Evolutionary conservation across 2,797 vertebrate species (phyloP), one percentile per base, ranked within the genome.

Genomic region (Mastacembelus armatus): DNA sequence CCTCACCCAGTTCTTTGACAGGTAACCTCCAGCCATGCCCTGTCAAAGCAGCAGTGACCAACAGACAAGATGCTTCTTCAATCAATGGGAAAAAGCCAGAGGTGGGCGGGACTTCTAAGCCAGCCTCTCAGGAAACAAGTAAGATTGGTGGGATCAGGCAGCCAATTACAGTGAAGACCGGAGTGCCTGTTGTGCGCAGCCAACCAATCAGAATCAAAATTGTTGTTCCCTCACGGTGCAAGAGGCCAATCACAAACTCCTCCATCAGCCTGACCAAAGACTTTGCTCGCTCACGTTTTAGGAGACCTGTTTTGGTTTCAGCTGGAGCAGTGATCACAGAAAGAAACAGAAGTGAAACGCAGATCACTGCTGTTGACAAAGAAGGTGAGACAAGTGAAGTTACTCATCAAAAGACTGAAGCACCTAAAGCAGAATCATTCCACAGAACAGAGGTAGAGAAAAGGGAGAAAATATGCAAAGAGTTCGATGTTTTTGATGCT

Each of bases 141-240:
- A 79, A 74, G 84, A 84, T 67, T 65, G 83, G 77, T 67, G 79
- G 78, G 76, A 54, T 84, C 74, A 85, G 80, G 64, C 88, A 81
- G 83, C 90, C 89, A 91, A 92, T 91, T 65, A 88, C 79, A 85
- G 88, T 85, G 0, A 85, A 90, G 83, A 74, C 89, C 62, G 88
- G 86, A 66, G 73, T 87, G 85, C 86, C 87, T 79, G 83, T 84
- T 74, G 77, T 78, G 67, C 75, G 60, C 78, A 82, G 77, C 79
- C 85, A 84, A 39, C 89, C 91, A 90, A 88, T 91, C 81, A 87
- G 83, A 80, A 83, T 90, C 66, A 89, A 86, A 83, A 88, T 90
- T 83, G 86, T 90, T 14, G 89, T 90, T 62, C 87, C 91, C 47
- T 72, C 69, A 51, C 74, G 83, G 77, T 74, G 87, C 77, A 87